Conservation (phyloP, 2,113 vertebrate genomes). For the Oryzias woworae region DNA sequence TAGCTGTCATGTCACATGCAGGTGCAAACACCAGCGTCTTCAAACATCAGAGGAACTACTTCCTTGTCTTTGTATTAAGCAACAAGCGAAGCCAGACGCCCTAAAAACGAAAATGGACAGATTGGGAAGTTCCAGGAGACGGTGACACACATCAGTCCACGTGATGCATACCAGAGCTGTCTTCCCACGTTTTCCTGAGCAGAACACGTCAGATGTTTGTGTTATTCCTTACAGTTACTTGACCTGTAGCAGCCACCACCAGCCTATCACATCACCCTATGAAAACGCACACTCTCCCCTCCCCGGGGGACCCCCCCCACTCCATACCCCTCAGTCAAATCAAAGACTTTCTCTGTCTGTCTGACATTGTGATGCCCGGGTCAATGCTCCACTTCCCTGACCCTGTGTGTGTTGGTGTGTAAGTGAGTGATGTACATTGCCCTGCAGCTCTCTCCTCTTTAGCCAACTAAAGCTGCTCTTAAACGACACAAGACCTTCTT, state of each 20-base stretch:
- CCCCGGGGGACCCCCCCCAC: conserved; percentile 20
- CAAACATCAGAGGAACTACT: conserved; percentile 49
- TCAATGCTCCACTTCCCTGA: conserved; percentile 54
- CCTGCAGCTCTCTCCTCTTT: conserved; percentile 46
- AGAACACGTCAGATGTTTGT: not conserved
- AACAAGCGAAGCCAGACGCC: conserved; percentile 24
- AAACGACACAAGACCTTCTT: conserved; percentile 57
- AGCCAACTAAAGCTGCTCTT: conserved; percentile 62
- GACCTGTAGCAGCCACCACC: conserved; percentile 45
- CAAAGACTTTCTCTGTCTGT: conserved; percentile 63
- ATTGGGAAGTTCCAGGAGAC: conserved; percentile 28
- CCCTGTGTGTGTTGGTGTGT: conserved; percentile 20
- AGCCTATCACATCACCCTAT: conserved; percentile 43
- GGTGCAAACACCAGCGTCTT: not conserved
- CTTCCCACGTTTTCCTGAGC: too few species aligned
- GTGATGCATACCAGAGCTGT: not conserved
- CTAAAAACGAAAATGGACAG: conserved; percentile 14
- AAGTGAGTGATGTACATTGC: conserved; percentile 50
- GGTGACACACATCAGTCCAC: not conserved
- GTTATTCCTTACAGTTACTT: conserved; percentile 32
- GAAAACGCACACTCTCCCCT: conserved; percentile 11
- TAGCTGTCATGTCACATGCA: conserved; percentile 37
- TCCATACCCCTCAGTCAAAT: conserved; percentile 45
- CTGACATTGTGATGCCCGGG: conserved; percentile 50
- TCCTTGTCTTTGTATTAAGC: conserved; percentile 30